Evolutionary conservation across 1,140 invertebrate species (phyloP).

Genomic region (Holotrichia oblita): DNA sequence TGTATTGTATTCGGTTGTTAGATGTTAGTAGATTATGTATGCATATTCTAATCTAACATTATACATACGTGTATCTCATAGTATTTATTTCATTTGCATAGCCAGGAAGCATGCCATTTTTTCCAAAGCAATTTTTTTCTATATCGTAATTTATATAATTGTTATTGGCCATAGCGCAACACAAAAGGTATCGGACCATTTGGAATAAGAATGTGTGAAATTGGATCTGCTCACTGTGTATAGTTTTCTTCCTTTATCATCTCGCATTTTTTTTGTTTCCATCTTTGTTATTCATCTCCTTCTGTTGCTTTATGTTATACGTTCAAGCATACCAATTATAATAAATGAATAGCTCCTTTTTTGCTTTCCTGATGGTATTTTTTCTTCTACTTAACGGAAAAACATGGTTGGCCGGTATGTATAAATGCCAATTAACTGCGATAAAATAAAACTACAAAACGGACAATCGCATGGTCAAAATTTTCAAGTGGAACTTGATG

Average conservation of each 20-base stretch:
- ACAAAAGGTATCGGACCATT: conserved; percentile 33
- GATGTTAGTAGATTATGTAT: conserved; percentile 6
- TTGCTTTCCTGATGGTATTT: neutral
- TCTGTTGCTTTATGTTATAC: neutral
- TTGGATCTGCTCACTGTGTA: conserved; percentile 22
- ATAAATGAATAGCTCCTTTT: conserved; percentile 34
- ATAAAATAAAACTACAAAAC: conserved; percentile 7
- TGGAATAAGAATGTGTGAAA: conserved; percentile 35
- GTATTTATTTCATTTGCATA: conserved; percentile 31
- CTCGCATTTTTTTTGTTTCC: conserved; percentile 14
- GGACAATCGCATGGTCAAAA: conserved; percentile 24
- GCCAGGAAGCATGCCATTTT: conserved; percentile 18
- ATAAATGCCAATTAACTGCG: conserved; percentile 9
- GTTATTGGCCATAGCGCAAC: conserved; percentile 26
- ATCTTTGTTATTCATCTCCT: neutral
- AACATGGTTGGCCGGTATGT: conserved; percentile 6
- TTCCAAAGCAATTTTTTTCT: conserved; percentile 9
- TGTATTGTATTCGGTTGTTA: conserved; percentile 18
- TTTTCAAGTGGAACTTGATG: neutral
- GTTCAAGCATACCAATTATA: conserved; percentile 25
- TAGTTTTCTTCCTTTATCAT: neutral
- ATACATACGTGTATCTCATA: neutral
- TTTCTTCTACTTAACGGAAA: neutral
- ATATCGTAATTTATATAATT: conserved; percentile 26
- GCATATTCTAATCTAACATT: conserved; percentile 15